Evolutionary conservation across 2,113 vertebrate genomes (phyloP), one percentile per base, ranked within the genome.

Genomic region (Stegastes partitus): DNA sequence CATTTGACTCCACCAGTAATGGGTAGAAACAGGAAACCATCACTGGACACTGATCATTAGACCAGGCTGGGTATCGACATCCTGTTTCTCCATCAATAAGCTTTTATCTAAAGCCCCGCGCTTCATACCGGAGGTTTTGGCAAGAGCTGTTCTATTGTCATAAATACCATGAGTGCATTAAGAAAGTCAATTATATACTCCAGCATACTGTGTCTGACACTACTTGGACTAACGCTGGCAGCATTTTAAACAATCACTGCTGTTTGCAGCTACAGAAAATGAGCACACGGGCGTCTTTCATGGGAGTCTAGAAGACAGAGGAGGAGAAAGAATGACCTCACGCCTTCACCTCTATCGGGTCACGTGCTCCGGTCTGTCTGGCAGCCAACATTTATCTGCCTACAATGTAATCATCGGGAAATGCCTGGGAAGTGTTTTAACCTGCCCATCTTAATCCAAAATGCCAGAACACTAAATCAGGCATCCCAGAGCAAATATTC

Each of bases 401-500:
- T 67, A 61, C 77, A 59, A 47, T 81, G 77, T 74, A 79, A 84
- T 86, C 70, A 68, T 78, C 65, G 74, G 90, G 82, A 90, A 90
- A 90, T 86, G 79, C 56, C 86, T 88, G 82, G 85, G 82, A 87
- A 88, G 69, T 91, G 85, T 92, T 91, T 90, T 87, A 89, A 93
- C 85, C 70, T 91, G 87, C 83, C 83, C 86, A 65, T 85, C 81
- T 84, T 83, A 77, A 89, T 88, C 86, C 89, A 70, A 79, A 82
- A 80, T 80, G 64, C 73, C 79, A 86, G 82, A 80, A 80, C 80
- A 78, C 74, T 91, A 91, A 90, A 88, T 83, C 80, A 88, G 61
- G 58, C 85, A 58, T 72, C 75, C 64, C 76, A 74, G 74, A 83
- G 66, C 68, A 88, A 89, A 90, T 87, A 86, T 87, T 84, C 82